Base-by-base conservation (phyloP, 2,888 invertebrate species). In the Ryuthela nishihirai region DNA sequence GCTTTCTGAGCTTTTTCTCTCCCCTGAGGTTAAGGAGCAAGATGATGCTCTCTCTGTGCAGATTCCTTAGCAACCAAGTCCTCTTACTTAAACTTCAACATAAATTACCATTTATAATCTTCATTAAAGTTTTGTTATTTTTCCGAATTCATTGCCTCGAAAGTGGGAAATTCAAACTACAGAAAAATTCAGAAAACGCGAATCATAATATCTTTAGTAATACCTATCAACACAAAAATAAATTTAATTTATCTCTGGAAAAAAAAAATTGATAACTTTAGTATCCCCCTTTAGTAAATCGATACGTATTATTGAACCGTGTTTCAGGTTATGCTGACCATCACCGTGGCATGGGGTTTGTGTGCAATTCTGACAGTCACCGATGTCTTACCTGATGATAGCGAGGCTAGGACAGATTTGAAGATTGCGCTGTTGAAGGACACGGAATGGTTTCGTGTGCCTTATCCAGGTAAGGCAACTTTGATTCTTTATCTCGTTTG, bases 381-480 rank as follows among this genome's bases (percentile, higher is more conserved):
- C 23, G 36, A 40, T 9, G 53, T 50, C n/a, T 41, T 56, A 7
- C 12, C 35, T 3, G 35, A 25, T 21, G 53, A 32, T 15, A 48
- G 36, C 29, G 36, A 32, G 15, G 62, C 62, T 1, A 42, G 60
- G 38, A 63, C 63, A 15, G 63, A 63, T 34, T 46, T 17, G 23
- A 43, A 35, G 2, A 21, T 50, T 12, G 17, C 45, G 10, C 45
- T 46, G 10, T 34, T 63, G 5, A 75, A 78, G n/a, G 81, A 83
- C 67, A 83, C 87, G 1, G 83, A 85, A 0, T 89, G 88, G 88
- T 85, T 89, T 71, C 78, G 87, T 23, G 69, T 89, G 12, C 87
- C 88, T 0, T 88, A 88, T 74, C 88, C 89, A 45, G 59, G 63
- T 60, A 49, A 18, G 17, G n/a, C n/a, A n/a, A n/a, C n/a, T n/a